Conservation (phyloP, 2,888 invertebrate genomes). For the Pristionchus japonicus region DNA sequence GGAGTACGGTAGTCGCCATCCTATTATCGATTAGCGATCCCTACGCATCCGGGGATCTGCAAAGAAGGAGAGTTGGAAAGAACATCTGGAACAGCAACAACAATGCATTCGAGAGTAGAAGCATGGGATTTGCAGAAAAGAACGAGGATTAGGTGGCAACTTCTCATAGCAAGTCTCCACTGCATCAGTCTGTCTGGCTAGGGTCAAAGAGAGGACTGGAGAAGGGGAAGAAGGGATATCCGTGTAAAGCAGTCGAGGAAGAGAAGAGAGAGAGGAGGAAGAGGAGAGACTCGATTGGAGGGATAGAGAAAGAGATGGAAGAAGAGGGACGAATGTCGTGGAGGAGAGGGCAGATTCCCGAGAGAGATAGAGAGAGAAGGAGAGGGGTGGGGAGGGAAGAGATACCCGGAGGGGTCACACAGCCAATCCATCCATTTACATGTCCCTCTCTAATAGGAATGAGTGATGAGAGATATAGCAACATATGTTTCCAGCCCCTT, state of each 20-base stretch:
- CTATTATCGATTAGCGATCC: not conserved
- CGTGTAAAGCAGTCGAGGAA: constrained; percentile 13
- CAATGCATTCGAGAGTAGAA: not conserved
- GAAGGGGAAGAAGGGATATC: not conserved
- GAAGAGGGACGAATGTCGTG: not conserved
- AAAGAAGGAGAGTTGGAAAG: too few species aligned
- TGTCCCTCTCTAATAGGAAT: not conserved
- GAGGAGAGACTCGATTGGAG: constrained; percentile 12
- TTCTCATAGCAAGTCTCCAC: not conserved
- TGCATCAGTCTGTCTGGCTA: not conserved
- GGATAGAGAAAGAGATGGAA: not conserved
- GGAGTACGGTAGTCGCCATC: constrained; percentile 32
- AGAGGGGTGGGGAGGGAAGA: not conserved
- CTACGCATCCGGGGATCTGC: not conserved
- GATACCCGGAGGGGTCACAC: constrained; percentile 13
- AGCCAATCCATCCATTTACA: not conserved
- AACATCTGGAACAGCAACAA: not conserved
- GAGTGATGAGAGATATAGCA: not conserved
- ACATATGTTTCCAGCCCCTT: not conserved
- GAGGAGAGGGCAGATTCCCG: not conserved
- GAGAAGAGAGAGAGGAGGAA: constrained; percentile 5
- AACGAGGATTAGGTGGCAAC: not conserved
- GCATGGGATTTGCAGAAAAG: not conserved
- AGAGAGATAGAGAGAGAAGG: not conserved
- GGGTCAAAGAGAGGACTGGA: not conserved